These are phyloP conservation scores for Papilio protenor DNA, from an alignment of 2,888 invertebrate genomes.

Conservation along the genomic window DNA sequence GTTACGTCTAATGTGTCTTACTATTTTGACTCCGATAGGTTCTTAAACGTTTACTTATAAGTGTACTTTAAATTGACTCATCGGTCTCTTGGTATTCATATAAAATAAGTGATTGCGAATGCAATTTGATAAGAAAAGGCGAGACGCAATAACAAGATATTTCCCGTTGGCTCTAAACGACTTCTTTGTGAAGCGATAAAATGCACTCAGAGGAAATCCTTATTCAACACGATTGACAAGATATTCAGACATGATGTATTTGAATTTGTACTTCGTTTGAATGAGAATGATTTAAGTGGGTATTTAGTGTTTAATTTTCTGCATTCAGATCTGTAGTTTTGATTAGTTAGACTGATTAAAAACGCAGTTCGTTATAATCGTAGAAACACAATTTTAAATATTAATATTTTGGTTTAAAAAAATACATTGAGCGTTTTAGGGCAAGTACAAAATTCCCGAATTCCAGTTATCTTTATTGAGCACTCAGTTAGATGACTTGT, in stretches of 20 bases:
- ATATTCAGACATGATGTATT: slow-evolving; percentile 30
- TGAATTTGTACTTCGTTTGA: neutral
- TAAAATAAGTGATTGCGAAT: neutral
- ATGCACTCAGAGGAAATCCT: slow-evolving; percentile 22
- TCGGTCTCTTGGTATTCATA: neutral
- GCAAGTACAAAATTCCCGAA: slow-evolving; percentile 2
- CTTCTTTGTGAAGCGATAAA: slow-evolving; percentile 20
- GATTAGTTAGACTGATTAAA: neutral
- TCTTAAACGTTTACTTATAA: neutral
- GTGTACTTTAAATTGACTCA: neutral
- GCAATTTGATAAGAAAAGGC: slow-evolving; percentile 12
- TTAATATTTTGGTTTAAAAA: neutral
- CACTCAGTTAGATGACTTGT: slow-evolving; percentile 43
- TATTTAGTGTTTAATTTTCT: neutral
- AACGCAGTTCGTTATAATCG: neutral
- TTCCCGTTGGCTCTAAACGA: neutral
- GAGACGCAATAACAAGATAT: slow-evolving; percentile 17
- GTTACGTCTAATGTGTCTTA: neutral
- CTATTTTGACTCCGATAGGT: neutral
- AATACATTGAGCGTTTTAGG: neutral
- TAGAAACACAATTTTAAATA: neutral
- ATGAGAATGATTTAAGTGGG: neutral
- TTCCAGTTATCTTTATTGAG: slow-evolving; percentile 38
- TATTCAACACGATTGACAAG: slow-evolving; percentile 29
- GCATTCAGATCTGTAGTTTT: neutral